These are phyloP conservation scores for Typhlomys cinereus DNA, from an alignment of 2,113 vertebrate species.

Conservation along the genomic window DNA sequence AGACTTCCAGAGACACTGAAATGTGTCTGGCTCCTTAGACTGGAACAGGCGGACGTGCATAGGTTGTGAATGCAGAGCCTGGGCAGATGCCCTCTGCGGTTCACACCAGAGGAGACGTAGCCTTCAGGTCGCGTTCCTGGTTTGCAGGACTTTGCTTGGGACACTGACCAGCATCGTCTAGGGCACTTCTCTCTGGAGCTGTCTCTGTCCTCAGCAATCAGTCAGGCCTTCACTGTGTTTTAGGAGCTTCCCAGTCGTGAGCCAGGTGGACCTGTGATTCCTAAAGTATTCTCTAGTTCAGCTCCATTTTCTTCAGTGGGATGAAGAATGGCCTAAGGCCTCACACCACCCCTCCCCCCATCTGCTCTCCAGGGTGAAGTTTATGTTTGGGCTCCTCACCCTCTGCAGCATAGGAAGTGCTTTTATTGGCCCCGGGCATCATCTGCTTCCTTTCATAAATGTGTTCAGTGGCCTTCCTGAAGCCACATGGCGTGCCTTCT, in stretches of 20 bases:
- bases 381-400: background rate
- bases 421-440: constrained; percentile 54
- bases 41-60: background rate
- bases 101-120: background rate
- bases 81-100: background rate
- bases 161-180: background rate
- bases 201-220: background rate
- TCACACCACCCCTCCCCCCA: background rate
- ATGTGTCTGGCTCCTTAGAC: background rate
- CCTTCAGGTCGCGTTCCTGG: background rate
- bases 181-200: background rate
- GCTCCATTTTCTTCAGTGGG: background rate
- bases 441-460: constrained; percentile 75
- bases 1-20: background rate
- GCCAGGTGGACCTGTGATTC: background rate
- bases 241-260: background rate
- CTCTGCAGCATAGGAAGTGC: constrained; percentile 66
- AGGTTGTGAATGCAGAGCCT: background rate
- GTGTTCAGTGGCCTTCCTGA: constrained; percentile 75
- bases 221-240: background rate
- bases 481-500: constrained; percentile 77
- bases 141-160: background rate
- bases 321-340: background rate
- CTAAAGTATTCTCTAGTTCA: background rate
- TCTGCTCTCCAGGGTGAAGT: background rate